Conservation (phyloP, 2,113 vertebrate genomes). For the Pelvicachromis taeniatus region DNA sequence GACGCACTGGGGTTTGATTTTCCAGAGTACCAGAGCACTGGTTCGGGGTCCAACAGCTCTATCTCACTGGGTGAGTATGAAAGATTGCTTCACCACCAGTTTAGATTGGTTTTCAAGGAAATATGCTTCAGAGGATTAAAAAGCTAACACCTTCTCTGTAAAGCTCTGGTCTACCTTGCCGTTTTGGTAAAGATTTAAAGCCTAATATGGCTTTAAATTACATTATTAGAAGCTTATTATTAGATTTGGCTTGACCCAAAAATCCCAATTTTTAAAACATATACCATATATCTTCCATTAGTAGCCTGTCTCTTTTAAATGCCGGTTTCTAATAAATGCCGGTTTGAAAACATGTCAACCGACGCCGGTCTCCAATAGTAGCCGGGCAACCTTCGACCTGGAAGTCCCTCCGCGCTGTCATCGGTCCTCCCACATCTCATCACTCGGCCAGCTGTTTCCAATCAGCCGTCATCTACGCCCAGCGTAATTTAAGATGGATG, state of each 20-base stretch:
- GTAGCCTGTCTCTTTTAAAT: no score
- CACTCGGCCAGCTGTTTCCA: no score
- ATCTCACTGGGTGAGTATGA: slow-evolving; percentile 76
- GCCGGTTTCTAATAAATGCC: no score
- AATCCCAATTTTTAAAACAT: neutral
- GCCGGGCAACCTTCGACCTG: no score
- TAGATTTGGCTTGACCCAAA: neutral
- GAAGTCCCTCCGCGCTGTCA: no score
- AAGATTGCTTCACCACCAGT: neutral
- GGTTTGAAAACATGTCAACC: no score
- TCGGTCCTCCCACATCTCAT: no score
- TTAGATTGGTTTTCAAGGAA: neutral
- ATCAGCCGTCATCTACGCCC: no score
- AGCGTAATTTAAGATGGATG: no score
- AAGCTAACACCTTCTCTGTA: neutral
- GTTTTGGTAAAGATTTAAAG: neutral
- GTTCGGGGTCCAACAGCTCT: slow-evolving; percentile 80
- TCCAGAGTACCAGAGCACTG: slow-evolving; percentile 79
- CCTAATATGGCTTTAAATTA: neutral
- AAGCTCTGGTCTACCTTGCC: neutral
- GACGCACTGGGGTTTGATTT: slow-evolving; percentile 80
- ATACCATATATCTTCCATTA: no score
- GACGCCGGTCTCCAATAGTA: no score
- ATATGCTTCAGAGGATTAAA: neutral
- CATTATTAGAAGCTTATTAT: neutral